Base-by-base conservation (phyloP, 2,888 invertebrate species). In the Yponomeuta plumbellus region DNA sequence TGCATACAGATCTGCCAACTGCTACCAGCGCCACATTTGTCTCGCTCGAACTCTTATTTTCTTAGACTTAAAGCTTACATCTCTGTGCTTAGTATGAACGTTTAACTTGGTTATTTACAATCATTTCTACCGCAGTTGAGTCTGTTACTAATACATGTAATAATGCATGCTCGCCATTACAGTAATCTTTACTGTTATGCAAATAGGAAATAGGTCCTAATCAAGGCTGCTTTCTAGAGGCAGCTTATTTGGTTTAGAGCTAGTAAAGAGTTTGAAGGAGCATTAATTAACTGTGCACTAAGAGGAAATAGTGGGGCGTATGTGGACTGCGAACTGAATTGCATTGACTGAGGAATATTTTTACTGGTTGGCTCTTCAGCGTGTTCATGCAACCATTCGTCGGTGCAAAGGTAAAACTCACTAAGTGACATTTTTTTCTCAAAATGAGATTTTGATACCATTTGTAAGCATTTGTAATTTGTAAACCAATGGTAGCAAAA, bases 1-100 rank as follows among this genome's bases (percentile, higher is more conserved):
- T 64, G 57, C 64, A 64, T 64, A 56, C 64, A 56, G 8, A n/a
- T n/a, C 63, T 22, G 63, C 44, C 44, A 40, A 44, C 63, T 59
- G 13, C 21, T 11, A 22, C 59, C 23, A 40, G 6, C 20, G 21
- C 44, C 8, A 21, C n/a, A 22, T 44, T 40, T 22, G 21, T 21
- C 40, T 20, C 44, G 22, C 63, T 44, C 11, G 13, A 11, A 23
- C 61, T n/a, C 61, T 6, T 26, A 26, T 17, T 6, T n/a, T 11
- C 63, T n/a, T 52, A 63, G 8, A 13, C 21, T n/a, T 3, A 63
- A 63, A 11, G 21, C 3, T 22, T 11, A 34, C 3, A 34, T 17
- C 17, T 13, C 17, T 5, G 17, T 8, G 44, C 5, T 5, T 13
- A 4, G 3, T 4, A 13, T 52, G 44, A 17, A 52, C 44, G 44